Evolutionary conservation across 2,113 vertebrate species (phyloP).

Genomic region (Aegypius monachus): DNA sequence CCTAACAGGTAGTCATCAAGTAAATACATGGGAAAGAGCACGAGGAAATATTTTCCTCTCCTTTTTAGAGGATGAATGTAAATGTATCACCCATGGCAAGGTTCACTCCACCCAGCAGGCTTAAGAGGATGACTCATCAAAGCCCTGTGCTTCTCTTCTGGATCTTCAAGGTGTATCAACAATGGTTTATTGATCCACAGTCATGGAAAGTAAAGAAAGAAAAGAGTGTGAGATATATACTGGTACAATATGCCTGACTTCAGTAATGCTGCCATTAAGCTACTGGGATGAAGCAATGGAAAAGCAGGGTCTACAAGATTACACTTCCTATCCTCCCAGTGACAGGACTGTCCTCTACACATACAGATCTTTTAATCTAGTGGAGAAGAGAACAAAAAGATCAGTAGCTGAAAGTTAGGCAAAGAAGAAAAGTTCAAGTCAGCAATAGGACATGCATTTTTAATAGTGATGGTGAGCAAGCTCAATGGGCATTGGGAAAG

Average conservation of each 20-base stretch:
- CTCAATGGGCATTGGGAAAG: neutral
- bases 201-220: constrained; percentile 40
- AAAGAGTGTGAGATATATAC: neutral
- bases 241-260: neutral
- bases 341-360: neutral
- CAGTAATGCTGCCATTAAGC: neutral
- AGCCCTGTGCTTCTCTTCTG: constrained; percentile 13
- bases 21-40: neutral
- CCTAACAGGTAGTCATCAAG: neutral
- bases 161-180: constrained; percentile 47
- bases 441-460: neutral
- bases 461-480: neutral
- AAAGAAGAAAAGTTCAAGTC: neutral
- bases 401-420: neutral
- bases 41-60: constrained; percentile 23
- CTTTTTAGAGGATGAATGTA: neutral
- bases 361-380: neutral
- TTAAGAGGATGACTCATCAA: constrained; percentile 61
- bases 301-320: neutral
- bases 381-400: neutral
- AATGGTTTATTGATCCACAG: constrained; percentile 37
- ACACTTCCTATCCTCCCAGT: neutral
- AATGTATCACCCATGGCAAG: constrained; percentile 22
- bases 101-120: constrained; percentile 19
- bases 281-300: neutral